Evolutionary conservation across 2,113 vertebrate species (phyloP).

Genomic region (Ceratotherium simum): DNA sequence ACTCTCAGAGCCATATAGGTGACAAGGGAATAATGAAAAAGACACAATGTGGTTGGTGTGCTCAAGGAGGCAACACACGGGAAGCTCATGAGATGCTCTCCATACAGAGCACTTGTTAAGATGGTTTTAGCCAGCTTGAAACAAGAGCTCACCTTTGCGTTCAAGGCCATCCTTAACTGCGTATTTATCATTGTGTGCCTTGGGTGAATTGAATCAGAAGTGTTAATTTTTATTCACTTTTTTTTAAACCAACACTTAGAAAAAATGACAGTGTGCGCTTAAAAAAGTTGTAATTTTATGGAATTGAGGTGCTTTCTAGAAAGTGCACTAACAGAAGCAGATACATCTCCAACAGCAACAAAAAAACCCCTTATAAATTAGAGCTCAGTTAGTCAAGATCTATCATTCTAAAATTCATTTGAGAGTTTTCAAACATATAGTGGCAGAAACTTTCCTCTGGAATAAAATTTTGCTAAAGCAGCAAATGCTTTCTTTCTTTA

Average conservation of each 20-base stretch:
- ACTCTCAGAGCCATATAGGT: background rate
- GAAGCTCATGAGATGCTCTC: background rate
- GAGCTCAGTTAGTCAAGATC: background rate
- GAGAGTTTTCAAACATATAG: background rate
- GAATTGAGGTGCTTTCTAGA: background rate
- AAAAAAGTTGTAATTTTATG: background rate
- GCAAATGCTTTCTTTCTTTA: conserved; percentile 40
- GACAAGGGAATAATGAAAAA: background rate
- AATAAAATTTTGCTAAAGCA: conserved; percentile 58
- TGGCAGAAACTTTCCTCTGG: background rate
- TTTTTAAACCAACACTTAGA: background rate
- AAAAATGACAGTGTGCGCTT: background rate
- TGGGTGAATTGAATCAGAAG: background rate
- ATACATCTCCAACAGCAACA: background rate
- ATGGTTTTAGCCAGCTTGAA: background rate
- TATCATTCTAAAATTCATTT: background rate
- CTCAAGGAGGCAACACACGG: rapidly evolving
- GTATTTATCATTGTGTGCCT: background rate
- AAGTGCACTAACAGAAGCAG: background rate
- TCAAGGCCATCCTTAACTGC: background rate
- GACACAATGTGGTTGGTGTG: background rate
- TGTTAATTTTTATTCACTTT: background rate
- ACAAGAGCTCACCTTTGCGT: background rate
- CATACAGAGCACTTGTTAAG: background rate
- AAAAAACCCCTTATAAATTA: background rate